Evolutionary conservation across 2,797 vertebrate genomes (phyloP).

Genomic region (Parauchenoglanis punctatus): DNA sequence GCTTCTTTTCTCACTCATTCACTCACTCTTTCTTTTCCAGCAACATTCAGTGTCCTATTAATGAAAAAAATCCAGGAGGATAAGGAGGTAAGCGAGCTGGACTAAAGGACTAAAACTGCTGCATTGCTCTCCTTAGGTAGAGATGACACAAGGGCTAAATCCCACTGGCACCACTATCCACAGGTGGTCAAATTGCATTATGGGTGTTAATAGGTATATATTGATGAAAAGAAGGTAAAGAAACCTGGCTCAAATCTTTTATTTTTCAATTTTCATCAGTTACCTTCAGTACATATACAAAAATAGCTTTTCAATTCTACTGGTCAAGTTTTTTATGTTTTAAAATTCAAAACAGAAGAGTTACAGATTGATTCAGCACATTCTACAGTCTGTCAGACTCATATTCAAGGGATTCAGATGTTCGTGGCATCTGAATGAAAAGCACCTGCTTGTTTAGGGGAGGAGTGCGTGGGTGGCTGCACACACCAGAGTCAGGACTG

Average conservation of each 20-base stretch:
- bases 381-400: conserved; percentile 72
- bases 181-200: neutral
- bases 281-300: conserved; percentile 7
- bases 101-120: neutral
- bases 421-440: conserved; percentile 68
- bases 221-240: neutral
- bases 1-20: neutral
- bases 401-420: conserved; percentile 76
- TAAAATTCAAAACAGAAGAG: neutral
- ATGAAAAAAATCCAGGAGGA: neutral
- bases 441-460: conserved; percentile 64
- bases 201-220: neutral
- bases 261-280: neutral
- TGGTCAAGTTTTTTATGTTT: neutral
- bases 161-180: neutral
- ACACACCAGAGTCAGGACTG: conserved; percentile 71
- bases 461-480: conserved; percentile 71
- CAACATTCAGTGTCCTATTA: neutral
- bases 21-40: neutral
- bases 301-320: neutral
- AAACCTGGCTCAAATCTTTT: neutral
- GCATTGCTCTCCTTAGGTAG: neutral
- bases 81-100: neutral
- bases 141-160: neutral
- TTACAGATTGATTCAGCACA: neutral